Evolutionary conservation across 2,113 vertebrate species (phyloP).

Genomic region (Procapra przewalskii): DNA sequence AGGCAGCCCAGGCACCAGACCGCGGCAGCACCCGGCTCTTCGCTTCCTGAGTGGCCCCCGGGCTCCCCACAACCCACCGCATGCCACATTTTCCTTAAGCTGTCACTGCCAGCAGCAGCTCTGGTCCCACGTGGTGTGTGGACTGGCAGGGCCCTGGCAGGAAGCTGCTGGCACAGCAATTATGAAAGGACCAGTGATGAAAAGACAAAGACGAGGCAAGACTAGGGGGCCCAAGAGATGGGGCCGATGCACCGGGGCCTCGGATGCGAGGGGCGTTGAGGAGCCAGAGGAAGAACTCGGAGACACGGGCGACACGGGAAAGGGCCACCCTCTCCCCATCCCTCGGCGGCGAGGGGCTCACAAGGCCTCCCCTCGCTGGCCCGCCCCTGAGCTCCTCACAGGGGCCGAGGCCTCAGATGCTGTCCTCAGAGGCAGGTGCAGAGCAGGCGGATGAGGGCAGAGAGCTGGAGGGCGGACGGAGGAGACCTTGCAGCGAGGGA

Average conservation of each 20-base stretch:
- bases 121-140: neutral
- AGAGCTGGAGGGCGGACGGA: neutral
- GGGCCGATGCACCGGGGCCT: accelerated
- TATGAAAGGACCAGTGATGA: neutral
- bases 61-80: neutral
- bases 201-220: neutral
- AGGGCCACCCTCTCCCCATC: neutral
- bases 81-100: accelerated
- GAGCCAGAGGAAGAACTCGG: neutral
- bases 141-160: accelerated
- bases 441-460: neutral
- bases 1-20: neutral
- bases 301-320: neutral
- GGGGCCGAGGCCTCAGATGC: neutral
- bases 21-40: neutral
- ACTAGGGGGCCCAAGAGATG: no score
- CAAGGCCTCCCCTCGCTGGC: neutral
- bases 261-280: neutral
- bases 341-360: neutral
- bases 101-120: accelerated
- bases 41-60: accelerated
- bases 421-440: neutral
- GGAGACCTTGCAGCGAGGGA: no score
- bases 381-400: neutral
- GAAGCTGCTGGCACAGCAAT: accelerated